Conservation (phyloP, 2,113 vertebrate species). For the Monopterus albus region DNA sequence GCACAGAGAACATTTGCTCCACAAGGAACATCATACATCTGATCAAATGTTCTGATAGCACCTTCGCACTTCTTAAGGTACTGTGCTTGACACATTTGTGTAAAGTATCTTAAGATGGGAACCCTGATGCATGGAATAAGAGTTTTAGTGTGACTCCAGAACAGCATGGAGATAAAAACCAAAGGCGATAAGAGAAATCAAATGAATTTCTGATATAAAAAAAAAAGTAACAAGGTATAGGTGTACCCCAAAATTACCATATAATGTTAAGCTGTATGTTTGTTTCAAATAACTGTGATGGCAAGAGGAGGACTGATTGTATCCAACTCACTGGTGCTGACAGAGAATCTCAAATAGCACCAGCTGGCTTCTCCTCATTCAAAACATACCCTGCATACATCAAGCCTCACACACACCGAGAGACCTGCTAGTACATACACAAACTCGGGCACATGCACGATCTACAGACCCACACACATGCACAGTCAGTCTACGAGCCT, state of each 20-base stretch:
- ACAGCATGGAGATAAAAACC: slow-evolving; percentile 33
- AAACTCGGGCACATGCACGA: neutral
- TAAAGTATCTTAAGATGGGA: too few species aligned
- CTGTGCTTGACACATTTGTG: too few species aligned
- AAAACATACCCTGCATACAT: slow-evolving; percentile 52
- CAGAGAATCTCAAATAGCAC: slow-evolving; percentile 60
- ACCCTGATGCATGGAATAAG: slow-evolving; percentile 34
- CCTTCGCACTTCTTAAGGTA: neutral
- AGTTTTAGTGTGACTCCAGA: slow-evolving; percentile 53
- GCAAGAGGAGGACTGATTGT: slow-evolving; percentile 25
- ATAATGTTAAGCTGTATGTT: slow-evolving; percentile 40
- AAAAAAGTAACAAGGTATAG: neutral
- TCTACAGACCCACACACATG: neutral
- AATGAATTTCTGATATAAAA: slow-evolving; percentile 38
- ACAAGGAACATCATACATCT: neutral
- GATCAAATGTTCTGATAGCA: neutral
- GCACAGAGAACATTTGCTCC: neutral
- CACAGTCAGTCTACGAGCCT: slow-evolving; percentile 31
- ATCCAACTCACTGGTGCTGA: slow-evolving; percentile 34
- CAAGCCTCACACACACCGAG: slow-evolving; percentile 37
- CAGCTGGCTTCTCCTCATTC: slow-evolving; percentile 64
- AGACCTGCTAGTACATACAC: slow-evolving; percentile 39
- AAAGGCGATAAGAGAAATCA: slow-evolving; percentile 33
- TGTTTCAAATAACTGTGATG: slow-evolving; percentile 21
- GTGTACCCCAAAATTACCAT: slow-evolving; percentile 5